phyloP scores from a whole-genome alignment of 2,797 vertebrate species.

The Hippopotamyrus pictus region DNA sequence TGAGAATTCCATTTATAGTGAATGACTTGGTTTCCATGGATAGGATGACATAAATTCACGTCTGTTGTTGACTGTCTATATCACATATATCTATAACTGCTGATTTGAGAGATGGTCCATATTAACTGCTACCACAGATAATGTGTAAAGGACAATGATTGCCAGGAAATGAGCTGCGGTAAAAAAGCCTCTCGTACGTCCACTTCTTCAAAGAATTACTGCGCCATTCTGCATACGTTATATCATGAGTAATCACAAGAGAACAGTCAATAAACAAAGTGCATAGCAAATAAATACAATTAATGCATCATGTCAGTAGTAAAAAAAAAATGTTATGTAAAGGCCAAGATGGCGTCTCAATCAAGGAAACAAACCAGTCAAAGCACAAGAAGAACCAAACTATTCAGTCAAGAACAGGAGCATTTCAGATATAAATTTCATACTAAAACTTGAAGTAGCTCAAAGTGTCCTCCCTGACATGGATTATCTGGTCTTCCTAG shows the following conservation, averaged over 20 bases:
- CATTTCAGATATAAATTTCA: not conserved
- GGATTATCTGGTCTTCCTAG: not conserved
- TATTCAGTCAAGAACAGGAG: not conserved
- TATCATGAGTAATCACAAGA: not conserved
- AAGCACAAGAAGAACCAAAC: not conserved
- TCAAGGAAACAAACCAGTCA: not conserved
- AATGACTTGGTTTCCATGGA: not conserved
- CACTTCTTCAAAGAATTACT: not conserved
- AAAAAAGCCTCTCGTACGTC: not conserved
- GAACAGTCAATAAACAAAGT: not conserved
- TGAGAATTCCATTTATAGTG: not conserved
- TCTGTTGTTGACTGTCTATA: not conserved
- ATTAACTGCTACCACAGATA: not conserved
- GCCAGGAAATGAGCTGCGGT: not conserved
- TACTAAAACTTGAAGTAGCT: not conserved
- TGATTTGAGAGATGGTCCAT: not conserved
- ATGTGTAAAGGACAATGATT: not conserved
- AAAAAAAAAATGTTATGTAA: not conserved
- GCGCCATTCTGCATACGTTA: not conserved
- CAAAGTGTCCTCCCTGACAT: not conserved
- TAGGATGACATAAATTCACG: not conserved
- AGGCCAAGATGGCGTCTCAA: not conserved
- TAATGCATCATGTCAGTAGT: not conserved
- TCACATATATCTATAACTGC: not conserved
- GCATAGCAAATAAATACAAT: not conserved